Base-by-base conservation (phyloP, 64 coral and sea anemone genomes). In the Stichodactyla mertensii region DNA sequence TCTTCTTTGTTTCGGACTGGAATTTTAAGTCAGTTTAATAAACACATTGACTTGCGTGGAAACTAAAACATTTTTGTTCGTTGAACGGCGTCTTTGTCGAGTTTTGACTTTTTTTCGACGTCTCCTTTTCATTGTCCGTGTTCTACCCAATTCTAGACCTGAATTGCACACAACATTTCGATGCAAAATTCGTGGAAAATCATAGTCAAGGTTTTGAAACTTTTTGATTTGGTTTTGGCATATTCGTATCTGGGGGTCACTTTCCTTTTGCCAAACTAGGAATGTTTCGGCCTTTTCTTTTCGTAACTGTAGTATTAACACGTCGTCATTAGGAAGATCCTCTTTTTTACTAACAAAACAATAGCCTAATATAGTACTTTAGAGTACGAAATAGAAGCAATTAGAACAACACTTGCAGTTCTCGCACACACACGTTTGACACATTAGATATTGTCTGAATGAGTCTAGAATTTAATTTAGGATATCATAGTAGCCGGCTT, bases 201-300 rank as follows among this genome's bases (percentile, higher is more conserved):
- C 4, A 28, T 15, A 19, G 54, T 20, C 4, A 20, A 53, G 53
- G 14, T 20, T 81, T 52, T 8, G 78, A 55, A 81, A 16, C 54
- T 81, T 81, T 81, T 81, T 18, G 52, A 52, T 53, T 52, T 81
- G 36, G 16, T 19, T 81, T 81, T 81, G 78, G 78, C 78, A 20
- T 81, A 81, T 81, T 81, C 78, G 51, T 53, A 81, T 56, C 83
- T 85, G 83, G 83, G 83, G 83, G 83, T 85, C 83, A 85, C 83
- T 85, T 85, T 85, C 83, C 83, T 85, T 52, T 84, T 85, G 36
- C 27, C 51, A 8, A 55, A 61, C 53, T 45, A 58, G 54, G 57
- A 60, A 13, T 36, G 22, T 85, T 85, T 85, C 83, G 60, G 83
- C 57, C n/a, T 85, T 85, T 82, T 64, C 54, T 31, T 55, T 5